These are phyloP conservation scores for Prorops nasuta DNA, from an alignment of 1,140 invertebrate genomes.

Conservation along the genomic window DNA sequence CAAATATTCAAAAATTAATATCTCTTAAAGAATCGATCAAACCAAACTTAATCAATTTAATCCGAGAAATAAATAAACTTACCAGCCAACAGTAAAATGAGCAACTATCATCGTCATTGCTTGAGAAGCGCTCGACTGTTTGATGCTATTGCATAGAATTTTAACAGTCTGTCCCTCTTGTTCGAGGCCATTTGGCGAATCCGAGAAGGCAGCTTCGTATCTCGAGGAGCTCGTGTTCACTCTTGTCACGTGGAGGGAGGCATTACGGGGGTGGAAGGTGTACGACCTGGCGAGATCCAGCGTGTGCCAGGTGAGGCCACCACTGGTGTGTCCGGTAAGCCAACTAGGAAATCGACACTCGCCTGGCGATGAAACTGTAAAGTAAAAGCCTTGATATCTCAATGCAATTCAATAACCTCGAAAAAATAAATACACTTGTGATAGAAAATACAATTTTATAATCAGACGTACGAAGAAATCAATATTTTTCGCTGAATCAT, in stretches of 20 bases:
- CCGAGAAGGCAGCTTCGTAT: constrained; percentile 39
- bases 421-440: no score
- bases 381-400: no score
- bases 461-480: no score
- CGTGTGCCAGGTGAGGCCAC: constrained; percentile 70
- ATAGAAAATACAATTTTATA: no score
- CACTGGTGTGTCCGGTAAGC: constrained; percentile 67
- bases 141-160: constrained; percentile 68
- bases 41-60: no score
- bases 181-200: constrained; percentile 52
- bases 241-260: constrained; percentile 65
- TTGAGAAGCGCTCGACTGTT: constrained; percentile 60
- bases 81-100: constrained; percentile 77
- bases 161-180: constrained; percentile 64
- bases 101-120: constrained; percentile 68
- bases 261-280: constrained; percentile 72
- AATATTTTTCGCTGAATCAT: no score
- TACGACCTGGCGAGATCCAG: constrained; percentile 72
- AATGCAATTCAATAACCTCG: no score
- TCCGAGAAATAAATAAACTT: no score
- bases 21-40: neutral
- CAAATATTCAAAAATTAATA: neutral
- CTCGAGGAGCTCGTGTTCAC: constrained; percentile 44
- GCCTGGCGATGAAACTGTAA: constrained; percentile 54
- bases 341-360: constrained; percentile 74